Conservation (phyloP, 2,888 invertebrate genomes). For the Rhagophthalmus giganteus region DNA sequence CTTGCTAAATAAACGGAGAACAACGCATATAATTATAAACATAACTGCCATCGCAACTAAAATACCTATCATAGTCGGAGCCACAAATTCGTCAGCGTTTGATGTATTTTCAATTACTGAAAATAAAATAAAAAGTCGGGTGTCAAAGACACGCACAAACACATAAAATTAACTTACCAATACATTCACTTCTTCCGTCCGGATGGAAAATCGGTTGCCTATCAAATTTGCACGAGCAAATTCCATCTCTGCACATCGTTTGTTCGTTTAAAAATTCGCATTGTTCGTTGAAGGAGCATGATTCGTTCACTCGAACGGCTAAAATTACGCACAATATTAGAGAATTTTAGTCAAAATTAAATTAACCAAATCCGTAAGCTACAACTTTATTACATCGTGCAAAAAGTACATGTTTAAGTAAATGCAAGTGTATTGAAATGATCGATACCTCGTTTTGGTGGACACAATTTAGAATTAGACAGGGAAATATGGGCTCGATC, state of each 20-base stretch:
- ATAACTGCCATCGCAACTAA: constrained; percentile 89
- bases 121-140: too few relatives aligned
- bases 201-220: constrained; percentile 70
- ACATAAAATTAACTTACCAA: too few relatives aligned
- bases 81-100: constrained; percentile 69
- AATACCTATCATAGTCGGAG: constrained; percentile 89
- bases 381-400: too few relatives aligned
- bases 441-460: too few relatives aligned
- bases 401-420: too few relatives aligned
- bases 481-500: too few relatives aligned
- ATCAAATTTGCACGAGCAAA: constrained; percentile 79
- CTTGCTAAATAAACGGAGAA: constrained; percentile 90
- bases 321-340: constrained; percentile 48
- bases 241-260: constrained; percentile 79
- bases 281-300: constrained; percentile 82
- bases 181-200: constrained; percentile 74
- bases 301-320: constrained; percentile 80
- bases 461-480: too few relatives aligned
- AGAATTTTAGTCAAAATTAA: neutral
- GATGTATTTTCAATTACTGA: constrained; percentile 63
- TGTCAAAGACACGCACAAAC: too few relatives aligned
- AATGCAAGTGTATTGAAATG: too few relatives aligned
- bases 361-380: too few relatives aligned
- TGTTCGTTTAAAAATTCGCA: constrained; percentile 73
- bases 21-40: constrained; percentile 93